Evolutionary conservation across 2,113 vertebrate species (phyloP).

Genomic region (Gadus macrocephalus): DNA sequence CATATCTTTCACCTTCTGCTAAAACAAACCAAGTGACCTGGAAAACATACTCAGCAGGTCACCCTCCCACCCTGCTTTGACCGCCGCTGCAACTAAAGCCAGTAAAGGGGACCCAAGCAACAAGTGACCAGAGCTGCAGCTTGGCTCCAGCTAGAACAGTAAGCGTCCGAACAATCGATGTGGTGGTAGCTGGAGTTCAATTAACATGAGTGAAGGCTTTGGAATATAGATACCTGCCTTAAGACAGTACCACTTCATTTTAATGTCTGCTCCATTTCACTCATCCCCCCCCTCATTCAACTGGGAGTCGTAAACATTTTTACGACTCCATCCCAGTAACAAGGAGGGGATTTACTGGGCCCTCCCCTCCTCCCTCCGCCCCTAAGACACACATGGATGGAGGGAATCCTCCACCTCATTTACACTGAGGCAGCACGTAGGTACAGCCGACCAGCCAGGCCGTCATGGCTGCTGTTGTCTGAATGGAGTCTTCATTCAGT

Average conservation of each 20-base stretch:
- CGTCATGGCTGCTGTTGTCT: too few relatives aligned
- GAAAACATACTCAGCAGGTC: neutral
- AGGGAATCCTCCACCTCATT: neutral
- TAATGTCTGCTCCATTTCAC: neutral
- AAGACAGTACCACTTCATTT: neutral
- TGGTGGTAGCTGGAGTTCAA: neutral
- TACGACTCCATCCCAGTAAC: neutral
- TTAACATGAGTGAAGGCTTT: neutral
- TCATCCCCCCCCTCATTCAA: neutral
- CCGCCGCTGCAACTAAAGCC: neutral
- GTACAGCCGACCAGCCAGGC: too few relatives aligned
- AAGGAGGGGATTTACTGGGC: neutral
- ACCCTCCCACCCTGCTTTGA: neutral
- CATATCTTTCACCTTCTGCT: neutral
- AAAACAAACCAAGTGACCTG: neutral
- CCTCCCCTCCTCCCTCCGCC: neutral
- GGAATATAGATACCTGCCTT: slow-evolving; percentile 2
- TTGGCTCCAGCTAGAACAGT: neutral
- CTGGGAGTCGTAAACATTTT: slow-evolving; percentile 7
- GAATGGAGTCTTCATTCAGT: too few relatives aligned
- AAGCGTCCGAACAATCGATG: neutral
- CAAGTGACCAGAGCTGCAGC: neutral
- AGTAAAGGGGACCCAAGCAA: neutral
- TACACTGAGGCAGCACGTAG: too few relatives aligned
- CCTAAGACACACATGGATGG: neutral